Evolutionary conservation across 2,113 vertebrate species (phyloP), one percentile per base, ranked within the genome.

Genomic region (Rhinopomastus cyanomelas): DNA sequence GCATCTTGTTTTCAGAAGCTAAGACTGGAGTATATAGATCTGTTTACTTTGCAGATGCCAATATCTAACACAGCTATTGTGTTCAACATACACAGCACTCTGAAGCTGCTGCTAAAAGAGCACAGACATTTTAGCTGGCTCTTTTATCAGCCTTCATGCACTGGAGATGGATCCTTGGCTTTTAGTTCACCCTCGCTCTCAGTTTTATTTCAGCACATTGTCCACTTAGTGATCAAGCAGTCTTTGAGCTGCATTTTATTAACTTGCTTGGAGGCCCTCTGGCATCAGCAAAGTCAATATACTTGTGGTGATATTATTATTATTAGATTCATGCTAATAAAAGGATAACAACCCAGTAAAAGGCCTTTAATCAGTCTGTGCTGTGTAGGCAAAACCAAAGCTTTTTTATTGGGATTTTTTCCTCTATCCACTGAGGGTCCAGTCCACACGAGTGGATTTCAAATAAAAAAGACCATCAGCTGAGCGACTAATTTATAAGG

Each of bases 231-330:
- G 83, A 88, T 88, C 88, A 77, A 89, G 83, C 78, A 84, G 81
- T 86, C 80, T 88, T 86, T 85, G 81, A 93, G 83, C 77, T 93
- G 67, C 86, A 69, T 92, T 95, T 95, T 92, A 91, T 87, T 88
- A 95, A 92, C 83, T 82, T 95, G 92, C 90, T 84, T 87, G 75
- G 91, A 93, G 84, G 94, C 48, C 78, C 48, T 86, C 81, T 95
- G 92, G 95, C 95, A 93, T 76, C 69, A 76, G 59, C 37, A 79
- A 91, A 95, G 83, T 95, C 94, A 96, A 95, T 95, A 95, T 90
- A 93, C 87, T 96, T 92, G 87, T 90, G 93, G 93, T 90, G 75
- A 89, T 96, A 96, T 92, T 96, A 93, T 95, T 95, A 92, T 95
- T 95, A 95, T 88, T 96, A 93, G 81, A 94, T 76, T 93, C 78